Base-by-base conservation (phyloP, 2,113 vertebrate species). In the Zapus hudsonius region DNA sequence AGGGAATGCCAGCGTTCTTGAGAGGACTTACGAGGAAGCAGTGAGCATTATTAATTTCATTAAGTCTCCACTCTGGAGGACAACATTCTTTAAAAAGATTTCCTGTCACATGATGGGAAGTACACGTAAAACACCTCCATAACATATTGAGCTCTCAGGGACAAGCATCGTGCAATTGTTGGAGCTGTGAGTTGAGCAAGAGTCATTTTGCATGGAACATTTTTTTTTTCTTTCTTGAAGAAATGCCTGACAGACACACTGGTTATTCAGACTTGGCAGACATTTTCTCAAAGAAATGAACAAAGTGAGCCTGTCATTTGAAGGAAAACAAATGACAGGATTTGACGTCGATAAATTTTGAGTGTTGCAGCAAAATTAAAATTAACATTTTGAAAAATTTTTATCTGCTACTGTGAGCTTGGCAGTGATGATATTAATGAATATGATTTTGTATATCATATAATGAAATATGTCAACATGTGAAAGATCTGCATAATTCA, bases 361-460 rank as follows among this genome's bases (percentile, higher is more conserved):
- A 93, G 33, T 38, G 59, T 89, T 80, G 64, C 57, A 90, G 89
- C 61, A 89, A 93, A 89, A n/a, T n/a, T n/a, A n/a, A n/a, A 97
- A 87, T 94, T 78, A 89, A 66, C 94, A 91, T 91, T 94, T 69
- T 73, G 42, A 94, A 94, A 93, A 92, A 42, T 31, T 90, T 94
- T 22, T 93, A 67, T 83, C 86, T 93, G 75, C 80, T 47, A 84
- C 67, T 4, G 1, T 80, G 80, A 80, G n/a, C 75, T 86, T 93
- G 86, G 89, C 74, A 95, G 44, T 59, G 52, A 44, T 69, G 33
- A 74, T 88, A 84, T 79, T 90, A 95, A 87, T 73, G 72, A 23
- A 63, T 89, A 5, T 78, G 61, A 83, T 57, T 80, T 84, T 92
- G 75, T 57, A 55, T 82, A n/a, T 67, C 69, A 1, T 59, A 47